Evolutionary conservation across 1,140 invertebrate species (phyloP).

Genomic region (Monochamus saltuarius): DNA sequence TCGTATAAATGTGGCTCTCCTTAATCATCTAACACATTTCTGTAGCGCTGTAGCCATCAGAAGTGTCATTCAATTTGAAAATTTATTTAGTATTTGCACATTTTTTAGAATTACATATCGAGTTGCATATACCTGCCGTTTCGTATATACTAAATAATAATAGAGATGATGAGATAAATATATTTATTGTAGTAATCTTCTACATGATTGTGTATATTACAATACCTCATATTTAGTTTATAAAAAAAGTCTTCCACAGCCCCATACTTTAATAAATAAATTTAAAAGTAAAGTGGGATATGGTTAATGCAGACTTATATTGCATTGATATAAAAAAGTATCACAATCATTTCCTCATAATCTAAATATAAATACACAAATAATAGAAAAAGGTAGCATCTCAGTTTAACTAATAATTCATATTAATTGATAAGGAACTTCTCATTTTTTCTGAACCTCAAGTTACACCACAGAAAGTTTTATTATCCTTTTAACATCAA

Average conservation of each 20-base stretch:
- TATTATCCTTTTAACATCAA: slow-evolving; percentile 1
- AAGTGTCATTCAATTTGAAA: no score
- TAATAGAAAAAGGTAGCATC: background rate
- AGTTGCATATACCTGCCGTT: no score
- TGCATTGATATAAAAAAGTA: slow-evolving; percentile 35
- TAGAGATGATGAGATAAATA: background rate
- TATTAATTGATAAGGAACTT: background rate
- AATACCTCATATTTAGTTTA: slow-evolving; percentile 32
- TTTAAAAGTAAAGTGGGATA: slow-evolving; percentile 26
- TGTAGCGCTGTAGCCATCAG: no score
- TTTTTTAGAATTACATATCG: no score
- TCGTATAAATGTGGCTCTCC: no score
- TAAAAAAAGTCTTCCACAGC: slow-evolving; percentile 42
- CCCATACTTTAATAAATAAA: slow-evolving; percentile 34
- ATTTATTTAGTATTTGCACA: no score
- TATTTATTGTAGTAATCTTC: slow-evolving; percentile 16
- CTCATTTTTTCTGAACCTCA: background rate
- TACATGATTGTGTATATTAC: slow-evolving; percentile 31
- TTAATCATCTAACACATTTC: no score
- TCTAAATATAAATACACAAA: slow-evolving; percentile 6
- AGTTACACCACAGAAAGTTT: background rate
- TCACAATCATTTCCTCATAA: slow-evolving; percentile 32
- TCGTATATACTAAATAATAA: no score
- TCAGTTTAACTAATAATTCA: slow-evolving; percentile 2
- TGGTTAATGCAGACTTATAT: slow-evolving; percentile 27